These are phyloP conservation scores for Cochlearius cochlearius DNA, from an alignment of 2,113 vertebrate genomes.

Conservation along the genomic window DNA sequence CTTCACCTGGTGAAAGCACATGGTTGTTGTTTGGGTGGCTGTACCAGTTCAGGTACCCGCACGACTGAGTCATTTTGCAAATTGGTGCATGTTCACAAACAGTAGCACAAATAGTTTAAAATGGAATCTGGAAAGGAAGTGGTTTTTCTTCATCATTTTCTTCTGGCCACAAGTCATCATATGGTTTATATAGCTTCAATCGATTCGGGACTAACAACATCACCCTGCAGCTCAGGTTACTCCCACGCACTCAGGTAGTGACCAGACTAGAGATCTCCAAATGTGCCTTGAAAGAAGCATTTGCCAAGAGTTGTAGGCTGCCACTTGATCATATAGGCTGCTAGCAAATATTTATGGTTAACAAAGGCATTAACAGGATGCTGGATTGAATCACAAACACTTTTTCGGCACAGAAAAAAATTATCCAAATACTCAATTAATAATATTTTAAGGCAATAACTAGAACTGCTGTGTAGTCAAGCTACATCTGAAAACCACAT, in stretches of 20 bases:
- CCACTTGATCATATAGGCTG: neutral
- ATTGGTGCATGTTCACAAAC: neutral
- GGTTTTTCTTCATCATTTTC: neutral
- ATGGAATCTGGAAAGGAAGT: neutral
- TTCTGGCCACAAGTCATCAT: neutral
- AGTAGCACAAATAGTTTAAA: neutral
- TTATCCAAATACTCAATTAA: neutral
- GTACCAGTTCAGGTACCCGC: neutral
- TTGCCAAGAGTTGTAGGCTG: neutral
- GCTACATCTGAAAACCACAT: neutral
- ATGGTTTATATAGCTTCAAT: neutral
- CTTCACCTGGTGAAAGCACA: neutral
- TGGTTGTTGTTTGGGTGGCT: neutral
- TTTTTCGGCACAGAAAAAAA: neutral
- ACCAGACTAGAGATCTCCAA: neutral
- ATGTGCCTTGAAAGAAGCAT: neutral
- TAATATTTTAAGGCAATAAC: neutral
- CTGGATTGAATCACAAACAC: neutral
- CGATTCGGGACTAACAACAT: neutral
- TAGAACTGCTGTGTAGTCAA: neutral
- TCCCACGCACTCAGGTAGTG: neutral
- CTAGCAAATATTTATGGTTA: constrained; percentile 30
- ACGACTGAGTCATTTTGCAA: neutral
- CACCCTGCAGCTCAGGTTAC: neutral
- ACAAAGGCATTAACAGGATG: neutral